phyloP scores from a whole-genome alignment of 2,888 invertebrate genomes.

The Epirrita christyi region DNA sequence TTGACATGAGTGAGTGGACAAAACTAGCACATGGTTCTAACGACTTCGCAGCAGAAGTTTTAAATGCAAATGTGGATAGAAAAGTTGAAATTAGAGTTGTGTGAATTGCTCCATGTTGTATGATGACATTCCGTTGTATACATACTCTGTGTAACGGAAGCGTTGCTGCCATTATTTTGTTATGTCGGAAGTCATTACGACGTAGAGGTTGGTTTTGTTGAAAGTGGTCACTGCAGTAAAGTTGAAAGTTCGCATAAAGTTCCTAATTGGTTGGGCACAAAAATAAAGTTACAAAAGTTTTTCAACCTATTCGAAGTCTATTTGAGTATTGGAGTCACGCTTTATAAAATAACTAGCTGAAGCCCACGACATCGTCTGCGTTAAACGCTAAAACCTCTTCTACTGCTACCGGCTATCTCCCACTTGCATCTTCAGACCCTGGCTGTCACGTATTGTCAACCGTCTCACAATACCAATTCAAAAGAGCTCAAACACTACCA shows the following conservation, averaged over 20 bases:
- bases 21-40: background rate
- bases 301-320: background rate
- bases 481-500: too few relatives aligned
- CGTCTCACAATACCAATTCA: too few relatives aligned
- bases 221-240: background rate
- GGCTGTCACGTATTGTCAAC: too few relatives aligned
- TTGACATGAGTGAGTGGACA: background rate
- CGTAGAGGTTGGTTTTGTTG: constrained; percentile 5
- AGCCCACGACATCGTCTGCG: too few relatives aligned
- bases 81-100: constrained; percentile 16
- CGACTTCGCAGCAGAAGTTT: constrained; percentile 14
- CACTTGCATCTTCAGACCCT: too few relatives aligned
- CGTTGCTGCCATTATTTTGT: constrained; percentile 10
- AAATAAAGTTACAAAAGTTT: background rate
- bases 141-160: background rate
- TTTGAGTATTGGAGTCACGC: background rate
- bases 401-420: too few relatives aligned
- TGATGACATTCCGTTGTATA: background rate
- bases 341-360: background rate
- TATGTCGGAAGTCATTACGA: constrained; percentile 19
- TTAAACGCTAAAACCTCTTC: too few relatives aligned
- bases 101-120: background rate
- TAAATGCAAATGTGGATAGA: constrained; percentile 8
- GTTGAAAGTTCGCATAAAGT: background rate
- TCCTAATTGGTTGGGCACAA: constrained; percentile 3